phyloP scores from a whole-genome alignment of 1,140 invertebrate genomes.

The Phymastichus coffea region DNA sequence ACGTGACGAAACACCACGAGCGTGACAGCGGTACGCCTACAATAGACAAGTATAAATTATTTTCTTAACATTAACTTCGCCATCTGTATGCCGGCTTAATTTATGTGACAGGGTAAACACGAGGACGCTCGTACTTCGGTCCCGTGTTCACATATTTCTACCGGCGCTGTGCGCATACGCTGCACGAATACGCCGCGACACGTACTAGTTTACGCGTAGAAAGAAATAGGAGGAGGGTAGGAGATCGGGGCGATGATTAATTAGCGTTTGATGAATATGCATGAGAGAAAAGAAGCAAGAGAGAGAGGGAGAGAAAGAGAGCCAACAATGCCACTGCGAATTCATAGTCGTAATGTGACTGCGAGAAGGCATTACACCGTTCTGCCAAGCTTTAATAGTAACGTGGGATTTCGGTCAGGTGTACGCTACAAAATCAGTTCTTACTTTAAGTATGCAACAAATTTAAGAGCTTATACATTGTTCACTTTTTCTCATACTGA shows the following conservation, averaged over 20 bases:
- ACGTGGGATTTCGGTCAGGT: constrained; percentile 4
- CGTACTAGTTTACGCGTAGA: background rate
- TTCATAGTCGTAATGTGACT: background rate
- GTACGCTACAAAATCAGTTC: too few relatives aligned
- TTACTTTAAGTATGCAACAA: too few relatives aligned
- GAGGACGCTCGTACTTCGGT: constrained; percentile 11
- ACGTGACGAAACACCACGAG: too few relatives aligned
- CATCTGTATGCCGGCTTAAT: constrained; percentile 24
- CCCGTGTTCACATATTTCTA: constrained; percentile 36
- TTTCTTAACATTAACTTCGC: constrained; percentile 28
- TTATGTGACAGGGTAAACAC: constrained; percentile 21
- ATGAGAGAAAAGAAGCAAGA: constrained; percentile 35
- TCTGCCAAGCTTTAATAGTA: background rate
- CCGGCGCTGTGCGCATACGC: background rate
- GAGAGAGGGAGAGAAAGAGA: constrained; percentile 21
- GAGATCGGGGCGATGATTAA: constrained; percentile 52
- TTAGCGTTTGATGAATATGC: constrained; percentile 57
- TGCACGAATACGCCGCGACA: background rate
- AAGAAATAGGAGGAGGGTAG: too few relatives aligned
- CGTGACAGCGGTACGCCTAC: background rate
- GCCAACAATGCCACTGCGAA: constrained; percentile 13
- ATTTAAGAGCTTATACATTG: too few relatives aligned
- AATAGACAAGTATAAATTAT: constrained; percentile 28
- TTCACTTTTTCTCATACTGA: too few relatives aligned
- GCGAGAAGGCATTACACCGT: background rate